These are phyloP conservation scores for Prunella himalayana DNA, from an alignment of 2,113 vertebrate genomes.

Conservation along the genomic window DNA sequence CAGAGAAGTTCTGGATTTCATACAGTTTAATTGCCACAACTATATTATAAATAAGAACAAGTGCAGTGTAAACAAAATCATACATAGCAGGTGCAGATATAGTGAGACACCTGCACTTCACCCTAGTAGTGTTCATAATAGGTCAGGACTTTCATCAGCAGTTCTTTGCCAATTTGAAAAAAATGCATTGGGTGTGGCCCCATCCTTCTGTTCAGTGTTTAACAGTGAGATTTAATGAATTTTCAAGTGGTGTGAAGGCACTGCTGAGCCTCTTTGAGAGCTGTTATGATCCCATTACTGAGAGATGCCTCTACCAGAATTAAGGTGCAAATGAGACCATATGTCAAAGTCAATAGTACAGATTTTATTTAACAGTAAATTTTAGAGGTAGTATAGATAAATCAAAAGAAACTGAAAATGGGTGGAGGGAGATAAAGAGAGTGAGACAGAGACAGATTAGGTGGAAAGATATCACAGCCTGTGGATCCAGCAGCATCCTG, in stretches of 20 bases:
- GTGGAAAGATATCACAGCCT: neutral
- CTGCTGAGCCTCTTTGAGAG: neutral
- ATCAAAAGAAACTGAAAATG: neutral
- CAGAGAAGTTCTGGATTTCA: neutral
- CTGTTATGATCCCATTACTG: neutral
- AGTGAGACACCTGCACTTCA: neutral
- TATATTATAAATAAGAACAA: neutral
- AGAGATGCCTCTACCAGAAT: neutral
- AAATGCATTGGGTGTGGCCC: neutral
- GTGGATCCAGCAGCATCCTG: neutral
- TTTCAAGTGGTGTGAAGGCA: neutral
- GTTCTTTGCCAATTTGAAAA: neutral
- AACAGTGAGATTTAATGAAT: neutral
- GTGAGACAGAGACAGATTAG: neutral
- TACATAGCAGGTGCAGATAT: neutral
- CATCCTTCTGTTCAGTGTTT: neutral
- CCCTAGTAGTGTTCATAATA: neutral
- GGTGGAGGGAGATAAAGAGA: neutral
- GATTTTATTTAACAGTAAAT: neutral
- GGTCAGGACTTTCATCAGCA: neutral
- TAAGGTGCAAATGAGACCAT: neutral
- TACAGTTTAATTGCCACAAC: neutral
- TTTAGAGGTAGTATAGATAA: neutral
- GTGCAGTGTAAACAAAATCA: neutral
- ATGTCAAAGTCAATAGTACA: neutral